Evolutionary conservation across 2,797 vertebrate species (phyloP).

Genomic region (Myoxocephalus aenaeus): DNA sequence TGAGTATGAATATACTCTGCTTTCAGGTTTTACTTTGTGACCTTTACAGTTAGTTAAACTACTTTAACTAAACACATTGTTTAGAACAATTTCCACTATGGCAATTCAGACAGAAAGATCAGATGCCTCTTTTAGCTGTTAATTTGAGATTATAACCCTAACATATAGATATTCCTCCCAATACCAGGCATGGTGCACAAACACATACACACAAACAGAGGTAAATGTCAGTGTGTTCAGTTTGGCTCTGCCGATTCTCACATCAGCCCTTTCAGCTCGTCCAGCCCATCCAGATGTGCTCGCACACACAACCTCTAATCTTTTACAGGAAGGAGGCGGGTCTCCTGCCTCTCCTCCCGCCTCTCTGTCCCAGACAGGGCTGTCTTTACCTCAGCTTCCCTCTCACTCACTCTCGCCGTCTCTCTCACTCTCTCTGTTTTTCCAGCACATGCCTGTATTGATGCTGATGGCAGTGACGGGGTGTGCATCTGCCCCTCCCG

Average conservation of each 20-base stretch:
- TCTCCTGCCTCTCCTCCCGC: constrained; percentile 50
- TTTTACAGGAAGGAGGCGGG: constrained; percentile 78
- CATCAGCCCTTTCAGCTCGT: constrained; percentile 64
- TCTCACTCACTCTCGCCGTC: constrained; percentile 61
- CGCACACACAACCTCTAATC: constrained; percentile 74
- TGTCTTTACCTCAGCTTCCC: constrained; percentile 66
- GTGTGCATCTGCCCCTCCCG: constrained; percentile 24
- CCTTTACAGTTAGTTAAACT: neutral
- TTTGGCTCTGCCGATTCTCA: constrained; percentile 36
- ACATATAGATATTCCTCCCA: constrained; percentile 10
- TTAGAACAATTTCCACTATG: neutral
- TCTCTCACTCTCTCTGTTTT: constrained; percentile 62
- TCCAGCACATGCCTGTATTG: constrained; percentile 55
- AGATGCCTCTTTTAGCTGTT: neutral
- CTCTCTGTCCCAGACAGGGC: constrained; percentile 52
- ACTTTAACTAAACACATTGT: neutral
- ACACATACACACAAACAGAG: constrained; percentile 2
- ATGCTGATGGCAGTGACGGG: constrained; percentile 65
- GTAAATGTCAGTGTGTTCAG: constrained; percentile 17
- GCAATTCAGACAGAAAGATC: neutral
- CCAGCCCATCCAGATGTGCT: constrained; percentile 77
- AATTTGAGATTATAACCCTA: neutral
- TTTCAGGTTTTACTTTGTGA: neutral
- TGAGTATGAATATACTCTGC: neutral
- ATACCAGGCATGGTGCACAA: neutral